Evolutionary conservation across 2,113 vertebrate genomes (phyloP), one percentile per base, ranked within the genome.

Genomic region (Euleptes europaea): DNA sequence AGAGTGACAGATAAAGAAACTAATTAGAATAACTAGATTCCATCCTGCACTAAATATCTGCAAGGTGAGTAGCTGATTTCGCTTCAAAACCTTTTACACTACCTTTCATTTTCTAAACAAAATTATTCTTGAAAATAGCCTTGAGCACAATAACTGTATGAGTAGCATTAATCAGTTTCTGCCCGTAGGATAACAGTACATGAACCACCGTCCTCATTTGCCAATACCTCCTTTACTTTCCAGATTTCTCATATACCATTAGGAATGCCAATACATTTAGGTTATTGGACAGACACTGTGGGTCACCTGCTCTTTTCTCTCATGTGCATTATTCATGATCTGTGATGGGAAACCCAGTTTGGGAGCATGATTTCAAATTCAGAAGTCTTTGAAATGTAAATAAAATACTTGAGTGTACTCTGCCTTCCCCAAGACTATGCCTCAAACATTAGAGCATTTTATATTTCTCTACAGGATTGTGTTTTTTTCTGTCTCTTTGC

Each of bases 341-440:
- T 82, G 83, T 76, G 47, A 60, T 74, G 81, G 33, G n/a, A 74
- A 91, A 85, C 65, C 0, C 42, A 88, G 90, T 73, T 78, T 49
- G 44, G 80, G 69, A 33, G 3, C 83, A 82, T 78, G 69, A 93
- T 78, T 42, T 69, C 0, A 84, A 91, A 88, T 90, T 89, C 88
- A 88, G 65, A 89, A 0, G 0, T 72, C 88, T 94, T 93, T 94
- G 93, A 95, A 93, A 91, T 94, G 93, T 91, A 93, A 94, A 94
- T 93, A 93, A 8, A 80, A 60, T 75, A 91, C 90, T 91, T 90
- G 88, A 92, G 63, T 63, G 47, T 85, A 90, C 82, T 78, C 78
- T 91, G 77, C 51, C 78, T 87, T 88, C 83, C 92, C 84, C 35
- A 77, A 88, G 89, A 86, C 82, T 85, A 70, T 78, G 17, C 80